These are phyloP conservation scores for Candoia aspera DNA, from an alignment of 2,113 vertebrate genomes.

Conservation along the genomic window DNA sequence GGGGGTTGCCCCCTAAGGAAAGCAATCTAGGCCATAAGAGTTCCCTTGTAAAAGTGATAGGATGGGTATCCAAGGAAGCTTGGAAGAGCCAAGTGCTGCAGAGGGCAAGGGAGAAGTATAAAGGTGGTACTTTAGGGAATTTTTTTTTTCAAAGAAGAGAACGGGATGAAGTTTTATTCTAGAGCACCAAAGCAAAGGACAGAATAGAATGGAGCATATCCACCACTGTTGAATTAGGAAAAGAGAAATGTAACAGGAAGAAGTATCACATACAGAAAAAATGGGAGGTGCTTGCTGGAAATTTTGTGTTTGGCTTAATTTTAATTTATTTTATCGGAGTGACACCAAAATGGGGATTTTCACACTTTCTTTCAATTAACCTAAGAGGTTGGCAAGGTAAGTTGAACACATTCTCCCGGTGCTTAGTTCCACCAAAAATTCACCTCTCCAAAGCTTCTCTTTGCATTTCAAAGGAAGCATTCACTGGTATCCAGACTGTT, in stretches of 20 bases:
- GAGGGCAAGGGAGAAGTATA: not conserved
- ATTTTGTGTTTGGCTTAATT: not conserved
- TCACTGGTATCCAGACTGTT: not conserved
- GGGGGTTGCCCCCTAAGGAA: not conserved
- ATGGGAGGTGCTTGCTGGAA: not conserved
- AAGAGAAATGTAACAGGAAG: not conserved
- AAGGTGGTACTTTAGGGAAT: not conserved
- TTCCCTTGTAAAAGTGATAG: not conserved
- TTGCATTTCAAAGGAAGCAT: not conserved
- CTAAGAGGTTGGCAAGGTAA: not conserved
- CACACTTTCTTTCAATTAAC: not conserved
- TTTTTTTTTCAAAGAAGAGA: constrained; percentile 22
- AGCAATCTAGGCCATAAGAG: not conserved
- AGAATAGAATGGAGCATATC: not conserved
- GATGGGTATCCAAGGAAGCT: not conserved
- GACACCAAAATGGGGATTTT: not conserved
- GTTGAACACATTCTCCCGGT: not conserved
- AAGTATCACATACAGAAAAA: not conserved
- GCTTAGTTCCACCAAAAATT: not conserved
- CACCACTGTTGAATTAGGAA: constrained; percentile 6
- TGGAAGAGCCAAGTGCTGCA: not conserved
- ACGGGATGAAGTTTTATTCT: not conserved
- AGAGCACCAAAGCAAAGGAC: not conserved
- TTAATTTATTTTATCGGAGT: not conserved
- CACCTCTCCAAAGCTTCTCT: not conserved